A percentile compares a stretch with the other conserved stretches of the same genome.
These are phyloP conservation scores for Tinea semifulvella DNA, from an alignment of 2,888 invertebrate species.

Conservation along the genomic window DNA sequence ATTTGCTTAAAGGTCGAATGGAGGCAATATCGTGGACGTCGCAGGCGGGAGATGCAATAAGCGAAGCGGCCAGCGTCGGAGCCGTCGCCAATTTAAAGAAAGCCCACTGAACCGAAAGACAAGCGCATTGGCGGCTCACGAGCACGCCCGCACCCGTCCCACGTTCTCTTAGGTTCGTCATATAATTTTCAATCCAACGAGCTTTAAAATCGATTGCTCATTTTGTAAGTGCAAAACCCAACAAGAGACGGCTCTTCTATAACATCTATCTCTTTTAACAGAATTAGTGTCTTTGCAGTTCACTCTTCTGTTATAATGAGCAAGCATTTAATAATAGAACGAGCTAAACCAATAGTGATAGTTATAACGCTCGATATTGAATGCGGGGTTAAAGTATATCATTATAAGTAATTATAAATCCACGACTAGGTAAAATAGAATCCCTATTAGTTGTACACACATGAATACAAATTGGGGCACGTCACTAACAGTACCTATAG, in stretches of 20 bases:
- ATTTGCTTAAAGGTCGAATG: constrained; percentile 64
- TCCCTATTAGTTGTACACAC: constrained; percentile 7
- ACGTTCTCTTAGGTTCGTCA: constrained; percentile 55
- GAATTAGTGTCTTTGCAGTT: constrained; percentile 4
- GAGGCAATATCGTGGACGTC: constrained; percentile 64
- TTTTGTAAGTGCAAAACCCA: constrained; percentile 56
- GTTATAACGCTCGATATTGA: too few relatives aligned
- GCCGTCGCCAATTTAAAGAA: constrained; percentile 69
- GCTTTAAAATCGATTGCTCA: constrained; percentile 64
- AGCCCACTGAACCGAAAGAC: constrained; percentile 69
- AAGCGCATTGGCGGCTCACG: constrained; percentile 67
- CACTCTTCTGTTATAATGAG: too few relatives aligned
- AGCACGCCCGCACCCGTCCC: constrained; percentile 37
- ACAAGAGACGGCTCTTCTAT: background rate
- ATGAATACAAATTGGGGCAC: constrained; percentile 14
- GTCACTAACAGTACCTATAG: constrained; percentile 13
- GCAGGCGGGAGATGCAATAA: constrained; percentile 62
- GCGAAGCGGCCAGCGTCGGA: constrained; percentile 56
- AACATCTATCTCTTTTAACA: constrained; percentile 6
- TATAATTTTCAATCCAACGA: constrained; percentile 67
- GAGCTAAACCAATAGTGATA: too few relatives aligned
- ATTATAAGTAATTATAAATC: constrained; percentile 7
- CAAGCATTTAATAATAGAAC: too few relatives aligned
- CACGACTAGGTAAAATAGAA: constrained; percentile 6
- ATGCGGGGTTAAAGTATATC: background rate